These are phyloP conservation scores for Hypsopygia costalis DNA, from an alignment of 2,888 invertebrate species.

Conservation along the genomic window DNA sequence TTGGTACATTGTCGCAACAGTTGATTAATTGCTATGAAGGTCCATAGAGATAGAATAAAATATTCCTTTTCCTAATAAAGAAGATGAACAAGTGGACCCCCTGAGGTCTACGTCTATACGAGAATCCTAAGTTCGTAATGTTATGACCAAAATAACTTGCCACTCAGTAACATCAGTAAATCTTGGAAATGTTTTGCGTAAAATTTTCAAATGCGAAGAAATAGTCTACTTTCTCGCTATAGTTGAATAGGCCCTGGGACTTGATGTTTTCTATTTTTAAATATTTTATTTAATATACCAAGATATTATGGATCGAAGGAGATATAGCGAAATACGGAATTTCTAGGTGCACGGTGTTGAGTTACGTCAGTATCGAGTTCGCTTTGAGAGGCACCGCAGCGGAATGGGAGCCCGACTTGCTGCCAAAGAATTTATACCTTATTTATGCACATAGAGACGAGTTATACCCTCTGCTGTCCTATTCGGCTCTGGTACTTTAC, in stretches of 20 bases:
- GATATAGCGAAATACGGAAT: conserved; percentile 46
- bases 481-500: conserved; percentile 42
- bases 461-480: conserved; percentile 32
- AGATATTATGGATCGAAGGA: conserved; percentile 16
- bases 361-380: conserved; percentile 54
- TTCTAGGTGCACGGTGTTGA: conserved; percentile 54
- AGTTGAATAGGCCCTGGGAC: too few species aligned
- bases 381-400: conserved; percentile 51
- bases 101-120: too few species aligned
- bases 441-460: conserved; percentile 23
- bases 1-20: conserved; percentile 7
- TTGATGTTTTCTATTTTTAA: too few species aligned
- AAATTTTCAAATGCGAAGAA: too few species aligned
- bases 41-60: background rate
- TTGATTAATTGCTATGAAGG: conserved; percentile 1
- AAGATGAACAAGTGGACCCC: too few species aligned
- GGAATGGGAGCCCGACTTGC: conserved; percentile 42
- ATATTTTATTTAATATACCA: conserved; percentile 30
- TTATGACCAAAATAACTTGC: too few species aligned
- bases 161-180: too few species aligned
- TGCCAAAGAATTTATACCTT: conserved; percentile 24
- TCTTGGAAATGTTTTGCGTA: too few species aligned
- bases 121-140: too few species aligned
- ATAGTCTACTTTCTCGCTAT: too few species aligned
- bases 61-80: too few species aligned